These are phyloP conservation scores for Pomacea canaliculata DNA, from an alignment of 2,888 invertebrate genomes.

Conservation along the genomic window DNA sequence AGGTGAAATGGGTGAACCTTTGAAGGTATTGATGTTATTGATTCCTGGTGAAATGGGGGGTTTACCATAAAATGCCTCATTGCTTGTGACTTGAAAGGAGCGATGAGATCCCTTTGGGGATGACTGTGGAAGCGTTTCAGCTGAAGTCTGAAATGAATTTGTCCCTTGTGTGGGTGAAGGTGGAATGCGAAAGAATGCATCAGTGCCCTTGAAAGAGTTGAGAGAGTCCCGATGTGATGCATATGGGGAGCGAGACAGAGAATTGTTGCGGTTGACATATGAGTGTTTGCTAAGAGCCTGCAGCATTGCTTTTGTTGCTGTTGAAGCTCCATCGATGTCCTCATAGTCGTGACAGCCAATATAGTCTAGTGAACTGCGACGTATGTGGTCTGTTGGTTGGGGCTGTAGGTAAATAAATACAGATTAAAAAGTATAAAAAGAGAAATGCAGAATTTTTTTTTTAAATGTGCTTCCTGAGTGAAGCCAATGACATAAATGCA, in stretches of 20 bases:
- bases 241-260: conserved; percentile 35
- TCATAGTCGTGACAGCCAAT: conserved; percentile 57
- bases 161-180: conserved; percentile 33
- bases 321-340: conserved; percentile 43
- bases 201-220: conserved; percentile 39
- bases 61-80: conserved; percentile 33
- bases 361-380: conserved; percentile 41
- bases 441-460: neutral
- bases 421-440: neutral
- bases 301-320: conserved; percentile 27
- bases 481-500: too few relatives aligned
- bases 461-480: neutral
- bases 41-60: conserved; percentile 35
- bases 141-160: conserved; percentile 37
- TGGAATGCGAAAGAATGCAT: conserved; percentile 35
- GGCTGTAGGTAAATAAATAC: conserved; percentile 10
- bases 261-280: conserved; percentile 32
- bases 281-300: conserved; percentile 34
- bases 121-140: conserved; percentile 37
- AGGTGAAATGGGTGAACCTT: conserved; percentile 32
- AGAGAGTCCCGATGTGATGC: conserved; percentile 36
- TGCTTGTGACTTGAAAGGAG: conserved; percentile 33
- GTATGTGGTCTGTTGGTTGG: conserved; percentile 28
- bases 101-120: conserved; percentile 38
- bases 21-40: conserved; percentile 37